A percentile compares a stretch with the other conserved stretches of the same genome.
These are phyloP conservation scores for Malurus elegans DNA, from an alignment of 2,113 vertebrate species.

Conservation along the genomic window DNA sequence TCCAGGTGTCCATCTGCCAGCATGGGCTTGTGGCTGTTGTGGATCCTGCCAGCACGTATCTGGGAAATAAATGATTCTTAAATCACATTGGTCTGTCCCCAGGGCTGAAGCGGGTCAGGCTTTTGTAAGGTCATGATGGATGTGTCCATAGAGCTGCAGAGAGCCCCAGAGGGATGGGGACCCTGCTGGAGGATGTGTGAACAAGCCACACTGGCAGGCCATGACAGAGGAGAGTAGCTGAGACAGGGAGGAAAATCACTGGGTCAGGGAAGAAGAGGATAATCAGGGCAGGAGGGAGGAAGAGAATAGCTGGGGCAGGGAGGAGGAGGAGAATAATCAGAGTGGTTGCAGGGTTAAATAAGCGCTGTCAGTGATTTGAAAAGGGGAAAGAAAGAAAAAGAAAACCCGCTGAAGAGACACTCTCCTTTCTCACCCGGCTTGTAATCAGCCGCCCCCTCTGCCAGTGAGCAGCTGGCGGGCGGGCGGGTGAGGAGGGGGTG, in stretches of 20 bases:
- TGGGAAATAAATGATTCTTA: not conserved
- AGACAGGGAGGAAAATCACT: not conserved
- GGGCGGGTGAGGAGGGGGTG: constrained; percentile 32
- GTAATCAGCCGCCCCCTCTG: constrained; percentile 40
- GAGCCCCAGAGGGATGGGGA: not conserved
- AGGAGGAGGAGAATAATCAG: not conserved
- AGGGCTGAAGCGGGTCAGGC: not conserved
- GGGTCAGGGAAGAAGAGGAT: not conserved
- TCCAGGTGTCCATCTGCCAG: not conserved
- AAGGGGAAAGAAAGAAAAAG: constrained; percentile 16
- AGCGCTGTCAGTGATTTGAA: constrained; percentile 33
- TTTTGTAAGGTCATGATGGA: not conserved
- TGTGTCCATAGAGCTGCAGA: not conserved
- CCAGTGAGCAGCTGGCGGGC: not conserved
- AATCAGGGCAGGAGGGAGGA: not conserved
- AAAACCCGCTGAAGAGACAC: not conserved
- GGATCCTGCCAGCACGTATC: not conserved
- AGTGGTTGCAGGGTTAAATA: constrained; percentile 24
- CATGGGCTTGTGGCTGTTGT: rapidly evolving
- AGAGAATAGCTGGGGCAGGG: not conserved
- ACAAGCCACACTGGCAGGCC: not conserved
- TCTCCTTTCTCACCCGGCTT: constrained; percentile 29
- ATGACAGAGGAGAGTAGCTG: not conserved
- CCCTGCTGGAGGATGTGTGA: not conserved
- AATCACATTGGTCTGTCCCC: not conserved